A percentile compares a stretch with the other conserved stretches of the same genome.
These are phyloP conservation scores for Ethmia dodecea DNA, from an alignment of 2,888 invertebrate genomes.

Conservation along the genomic window DNA sequence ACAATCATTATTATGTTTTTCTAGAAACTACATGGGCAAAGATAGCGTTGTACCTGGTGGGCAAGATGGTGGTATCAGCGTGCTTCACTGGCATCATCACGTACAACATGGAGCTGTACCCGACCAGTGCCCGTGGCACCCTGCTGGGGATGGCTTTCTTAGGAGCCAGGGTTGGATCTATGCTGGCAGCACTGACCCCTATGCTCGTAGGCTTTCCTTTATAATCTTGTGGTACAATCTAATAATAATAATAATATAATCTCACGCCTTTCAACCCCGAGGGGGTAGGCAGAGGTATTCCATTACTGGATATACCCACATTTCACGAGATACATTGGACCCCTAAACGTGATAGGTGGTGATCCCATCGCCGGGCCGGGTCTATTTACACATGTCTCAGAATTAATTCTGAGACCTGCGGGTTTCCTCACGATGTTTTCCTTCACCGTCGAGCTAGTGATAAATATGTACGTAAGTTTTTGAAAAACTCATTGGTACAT, in stretches of 20 bases:
- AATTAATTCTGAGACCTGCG: no score
- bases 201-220: slow-evolving; percentile 48
- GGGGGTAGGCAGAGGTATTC: background rate
- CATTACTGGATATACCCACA: background rate
- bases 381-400: background rate
- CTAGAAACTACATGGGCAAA: slow-evolving; percentile 44
- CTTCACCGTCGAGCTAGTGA: no score
- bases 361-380: background rate
- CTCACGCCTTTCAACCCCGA: no score
- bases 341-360: background rate
- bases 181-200: slow-evolving; percentile 81
- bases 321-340: background rate
- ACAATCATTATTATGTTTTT: no score
- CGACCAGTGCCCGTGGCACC: slow-evolving; percentile 79
- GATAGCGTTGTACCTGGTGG: slow-evolving; percentile 68
- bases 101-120: slow-evolving; percentile 81
- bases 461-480: no score
- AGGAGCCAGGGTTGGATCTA: slow-evolving; percentile 77
- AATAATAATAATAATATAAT: no score
- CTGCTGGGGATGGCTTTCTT: slow-evolving; percentile 78
- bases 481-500: no score
- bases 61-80: slow-evolving; percentile 79
- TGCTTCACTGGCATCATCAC: slow-evolving; percentile 80
- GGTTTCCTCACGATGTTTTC: no score
- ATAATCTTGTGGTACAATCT: no score